Base-by-base conservation (phyloP, 2,888 invertebrate genomes). In the Sesia apiformis region DNA sequence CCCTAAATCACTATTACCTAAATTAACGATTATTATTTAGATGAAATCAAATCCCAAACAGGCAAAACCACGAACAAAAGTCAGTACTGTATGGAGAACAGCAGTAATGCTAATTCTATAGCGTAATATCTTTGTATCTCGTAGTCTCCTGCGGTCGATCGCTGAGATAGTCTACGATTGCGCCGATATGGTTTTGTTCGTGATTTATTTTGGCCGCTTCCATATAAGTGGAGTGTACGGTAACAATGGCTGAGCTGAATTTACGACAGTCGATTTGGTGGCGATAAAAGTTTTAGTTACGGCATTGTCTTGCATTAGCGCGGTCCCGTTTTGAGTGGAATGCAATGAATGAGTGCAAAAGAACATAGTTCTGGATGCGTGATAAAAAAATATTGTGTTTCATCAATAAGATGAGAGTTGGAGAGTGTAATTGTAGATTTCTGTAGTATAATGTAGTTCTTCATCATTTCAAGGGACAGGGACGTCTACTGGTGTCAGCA, bases 201-300 rank as follows among this genome's bases (percentile, higher is more conserved):
- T 87, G 88, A 88, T 89, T 88, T 88, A 88, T 88, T 86, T 86
- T 75, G 78, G 83, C 74, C 82, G 80, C 81, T 78, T 72, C 87
- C 89, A 84, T 87, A 87, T 87, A 87, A 85, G 87, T 75, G 72
- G 74, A 66, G 76, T 77, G 75, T 78, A 78, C 76, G 64, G 78
- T 79, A 86, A 88, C 89, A 89, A 88, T 89, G 86, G 85, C 59
- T 64, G 67, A 70, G 72, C 73, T 75, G 72, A 83, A 88, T 88
- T 88, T 87, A 89, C 87, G 85, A 84, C 76, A 76, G 66, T 78
- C 82, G 89, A 87, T 88, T 85, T 81, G 74, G 83, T 79, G 76
- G 72, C 82, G 88, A 89, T 88, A 88, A 85, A 81, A 81, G 78
- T 79, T 84, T 82, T 79, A 76, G 74, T 64, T 67, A 70, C 67